Base-by-base conservation (phyloP, 2,888 invertebrate genomes). In the Anthophora plumipes region DNA sequence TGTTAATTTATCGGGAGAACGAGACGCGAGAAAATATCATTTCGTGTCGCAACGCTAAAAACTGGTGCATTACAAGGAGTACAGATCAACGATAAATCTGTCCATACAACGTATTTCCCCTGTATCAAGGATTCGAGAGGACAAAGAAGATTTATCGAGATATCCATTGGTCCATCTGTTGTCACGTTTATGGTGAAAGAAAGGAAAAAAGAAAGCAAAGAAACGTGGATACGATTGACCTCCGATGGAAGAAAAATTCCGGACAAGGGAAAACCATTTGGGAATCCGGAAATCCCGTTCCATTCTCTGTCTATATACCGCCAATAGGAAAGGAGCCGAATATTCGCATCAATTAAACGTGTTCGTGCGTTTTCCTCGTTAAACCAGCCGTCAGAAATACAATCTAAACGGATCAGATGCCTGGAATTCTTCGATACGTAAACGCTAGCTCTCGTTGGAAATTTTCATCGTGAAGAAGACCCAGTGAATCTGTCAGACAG, bases 1-100 rank as follows among this genome's bases (percentile, higher is more conserved):
- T n/a, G n/a, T n/a, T n/a, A n/a, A n/a, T n/a, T n/a, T n/a, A n/a
- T n/a, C n/a, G n/a, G n/a, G n/a, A n/a, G n/a, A n/a, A n/a, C n/a
- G n/a, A n/a, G n/a, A n/a, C n/a, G n/a, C n/a, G n/a, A n/a, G n/a
- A n/a, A n/a, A n/a, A n/a, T n/a, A n/a, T n/a, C n/a, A n/a, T n/a
- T n/a, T n/a, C n/a, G n/a, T n/a, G n/a, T n/a, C n/a, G n/a, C n/a
- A n/a, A n/a, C n/a, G n/a, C n/a, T n/a, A n/a, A n/a, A n/a, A n/a
- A n/a, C n/a, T n/a, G n/a, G n/a, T n/a, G 55, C 25, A 74, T 69
- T 69, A 41, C 31, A 39, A 52, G 73, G 17, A 37, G 70, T 52
- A 57, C 22, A 22, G 46, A 46, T 63, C 55, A 41, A 46, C 75
- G 59, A 80, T 82, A 80, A 80, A 82, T 80, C 81, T 25, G 63